Conservation (phyloP, 2,113 vertebrate species). For the Hemibagrus wyckioides region DNA sequence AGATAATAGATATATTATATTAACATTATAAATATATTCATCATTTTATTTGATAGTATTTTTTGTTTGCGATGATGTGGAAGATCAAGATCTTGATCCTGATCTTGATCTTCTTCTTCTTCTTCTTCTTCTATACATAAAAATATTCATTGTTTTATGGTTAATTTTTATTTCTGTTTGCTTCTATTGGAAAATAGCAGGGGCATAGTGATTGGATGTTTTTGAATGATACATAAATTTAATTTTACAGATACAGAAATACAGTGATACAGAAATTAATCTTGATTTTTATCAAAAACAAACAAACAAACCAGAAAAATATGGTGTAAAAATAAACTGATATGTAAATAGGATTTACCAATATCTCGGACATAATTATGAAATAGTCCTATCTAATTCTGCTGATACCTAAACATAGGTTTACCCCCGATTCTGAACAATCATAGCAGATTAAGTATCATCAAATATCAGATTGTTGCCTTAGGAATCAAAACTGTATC, state of each 20-base stretch:
- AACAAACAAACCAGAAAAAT: neutral
- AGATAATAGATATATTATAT: no score
- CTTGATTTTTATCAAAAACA: neutral
- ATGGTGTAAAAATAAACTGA: neutral
- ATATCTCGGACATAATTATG: neutral
- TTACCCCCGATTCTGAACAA: neutral
- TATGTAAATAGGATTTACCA: neutral
- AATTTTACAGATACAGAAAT: no score
- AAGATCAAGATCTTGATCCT: neutral
- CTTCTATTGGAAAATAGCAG: neutral
- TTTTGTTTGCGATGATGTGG: neutral
- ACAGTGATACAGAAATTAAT: neutral
- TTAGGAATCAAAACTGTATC: neutral
- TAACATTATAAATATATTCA: no score
- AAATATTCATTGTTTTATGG: neutral
- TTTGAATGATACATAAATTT: neutral
- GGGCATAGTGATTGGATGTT: neutral
- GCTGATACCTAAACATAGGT: neutral
- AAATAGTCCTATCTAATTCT: neutral
- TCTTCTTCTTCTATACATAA: neutral
- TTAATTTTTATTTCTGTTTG: neutral
- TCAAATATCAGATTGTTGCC: neutral
- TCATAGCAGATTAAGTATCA: neutral
- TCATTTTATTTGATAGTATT: neutral
- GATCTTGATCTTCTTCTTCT: no score